These are phyloP conservation scores for Coelopa pilipes DNA, from an alignment of 2,888 invertebrate species.

Conservation along the genomic window DNA sequence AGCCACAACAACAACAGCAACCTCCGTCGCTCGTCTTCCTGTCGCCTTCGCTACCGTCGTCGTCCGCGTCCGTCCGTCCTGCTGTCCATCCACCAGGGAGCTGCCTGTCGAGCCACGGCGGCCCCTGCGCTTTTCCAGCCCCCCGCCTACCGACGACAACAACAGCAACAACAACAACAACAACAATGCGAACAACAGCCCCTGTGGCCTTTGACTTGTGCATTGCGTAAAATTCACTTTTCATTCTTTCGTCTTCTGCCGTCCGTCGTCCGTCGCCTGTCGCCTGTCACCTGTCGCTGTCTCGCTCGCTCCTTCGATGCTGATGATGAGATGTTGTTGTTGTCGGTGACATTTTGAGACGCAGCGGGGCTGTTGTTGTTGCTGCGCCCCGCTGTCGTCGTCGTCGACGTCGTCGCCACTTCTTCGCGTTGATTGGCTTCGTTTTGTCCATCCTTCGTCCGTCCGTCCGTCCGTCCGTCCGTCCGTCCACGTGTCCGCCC, in stretches of 20 bases:
- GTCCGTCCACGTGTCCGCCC: conserved; percentile 4
- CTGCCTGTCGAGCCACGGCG: no score
- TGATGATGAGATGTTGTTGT: neutral
- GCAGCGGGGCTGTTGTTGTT: conserved; percentile 5
- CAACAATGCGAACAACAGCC: neutral
- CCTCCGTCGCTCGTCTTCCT: neutral
- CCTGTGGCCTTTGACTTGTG: conserved; percentile 17
- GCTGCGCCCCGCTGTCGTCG: neutral
- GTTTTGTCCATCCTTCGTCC: neutral
- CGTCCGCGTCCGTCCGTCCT: conserved; percentile 32
- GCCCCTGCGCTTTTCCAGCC: no score
- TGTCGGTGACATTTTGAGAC: conserved; percentile 1
- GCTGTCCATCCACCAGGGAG: neutral
- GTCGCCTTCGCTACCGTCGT: conserved; percentile 11
- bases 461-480: conserved; percentile 19
- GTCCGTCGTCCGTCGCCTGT: neutral
- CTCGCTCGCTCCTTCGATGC: neutral
- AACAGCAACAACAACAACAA: conserved; percentile 2
- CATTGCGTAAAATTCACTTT: conserved; percentile 28
- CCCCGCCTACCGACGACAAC: neutral
- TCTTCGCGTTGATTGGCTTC: neutral
- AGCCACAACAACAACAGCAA: no score
- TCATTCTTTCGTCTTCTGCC: neutral
- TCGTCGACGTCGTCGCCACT: neutral
- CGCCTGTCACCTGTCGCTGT: neutral